Evolutionary conservation across 2,113 vertebrate genomes (phyloP), one percentile per base, ranked within the genome.

Genomic region (Pluvianellus socialis): DNA sequence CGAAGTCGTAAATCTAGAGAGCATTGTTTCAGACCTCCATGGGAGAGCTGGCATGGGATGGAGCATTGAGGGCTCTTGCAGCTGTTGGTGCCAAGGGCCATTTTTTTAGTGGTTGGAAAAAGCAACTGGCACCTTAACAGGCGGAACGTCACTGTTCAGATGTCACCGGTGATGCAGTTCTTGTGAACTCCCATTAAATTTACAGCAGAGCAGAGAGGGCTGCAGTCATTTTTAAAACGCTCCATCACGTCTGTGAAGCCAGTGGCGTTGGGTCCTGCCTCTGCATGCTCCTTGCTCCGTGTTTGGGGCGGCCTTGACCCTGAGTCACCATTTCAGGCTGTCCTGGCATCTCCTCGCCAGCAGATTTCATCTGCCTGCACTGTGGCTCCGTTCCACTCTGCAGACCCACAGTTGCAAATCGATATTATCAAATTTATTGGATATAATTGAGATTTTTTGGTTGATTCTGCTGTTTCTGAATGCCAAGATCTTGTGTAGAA

Each of bases 271-370:
- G 42, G 10, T 56, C 40, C 53, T 56, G 44, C 35, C 20, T 38
- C 68, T 38, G 45, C 15, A 18, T 1, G 22, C 2, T 20, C 0
- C 15, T 28, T 61, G 42, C 11, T 18, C 27, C 0, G 0, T 49
- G 53, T 27, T 4, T 4, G 35, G 49, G 59, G 63, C 42, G 77
- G 44, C 42, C n/a, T 38, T 47, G 44, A 12, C 7, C 0, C 0
- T 2, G 0, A 28, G 40, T 40, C 4, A 2, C 59, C 1, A 1
- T 22, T 47, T 56, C 7, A 6, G 62, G 12, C 55, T 55, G 42
- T 32, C 53, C 35, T 20, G 12, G 21, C 8, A 5, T 2, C 23
- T n/a, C 79, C 85, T 20, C 56, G 28, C 40, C 56, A 3, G 27
- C 38, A 63, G 45, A 4, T 47, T 95, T 45, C 28, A 11, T 62